Evolutionary conservation across 2,113 vertebrate genomes (phyloP).

Genomic region (Spea multiplicata): DNA sequence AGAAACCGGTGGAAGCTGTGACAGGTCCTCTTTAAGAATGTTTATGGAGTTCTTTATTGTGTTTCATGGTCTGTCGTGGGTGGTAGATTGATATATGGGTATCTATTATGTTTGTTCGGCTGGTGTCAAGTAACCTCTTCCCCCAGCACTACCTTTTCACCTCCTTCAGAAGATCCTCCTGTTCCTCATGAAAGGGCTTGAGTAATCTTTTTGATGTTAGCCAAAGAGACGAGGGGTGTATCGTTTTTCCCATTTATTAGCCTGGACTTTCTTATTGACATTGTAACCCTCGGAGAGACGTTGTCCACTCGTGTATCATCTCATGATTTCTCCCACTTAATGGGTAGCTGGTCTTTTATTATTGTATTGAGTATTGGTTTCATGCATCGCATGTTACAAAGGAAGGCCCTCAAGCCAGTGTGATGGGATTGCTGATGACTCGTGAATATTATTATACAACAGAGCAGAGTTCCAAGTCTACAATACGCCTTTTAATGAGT

Average conservation of each 20-base stretch:
- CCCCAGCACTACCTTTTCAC: background rate
- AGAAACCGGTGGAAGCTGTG: too few species aligned
- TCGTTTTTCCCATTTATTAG: conserved; percentile 21
- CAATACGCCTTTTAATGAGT: too few species aligned
- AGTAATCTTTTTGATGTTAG: conserved; percentile 10
- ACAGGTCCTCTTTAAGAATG: too few species aligned
- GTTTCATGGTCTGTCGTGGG: background rate
- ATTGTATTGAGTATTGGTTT: background rate
- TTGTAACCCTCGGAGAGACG: background rate
- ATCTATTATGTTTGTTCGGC: background rate
- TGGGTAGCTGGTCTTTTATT: background rate
- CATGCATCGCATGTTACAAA: conserved; percentile 3
- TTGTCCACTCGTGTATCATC: background rate
- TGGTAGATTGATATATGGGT: background rate
- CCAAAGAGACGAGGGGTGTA: background rate
- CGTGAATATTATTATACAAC: too few species aligned
- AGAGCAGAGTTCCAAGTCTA: too few species aligned
- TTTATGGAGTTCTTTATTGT: background rate
- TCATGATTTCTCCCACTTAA: conserved; percentile 6
- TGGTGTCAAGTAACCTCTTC: conserved; percentile 21
- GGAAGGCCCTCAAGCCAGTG: too few species aligned
- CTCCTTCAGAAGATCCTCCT: background rate
- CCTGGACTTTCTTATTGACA: background rate
- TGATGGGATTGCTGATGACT: too few species aligned
- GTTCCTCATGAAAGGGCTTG: background rate